Evolutionary conservation across 2,888 invertebrate genomes (phyloP), one percentile per base, ranked within the genome.

Genomic region (Drosophila macrospina): DNA sequence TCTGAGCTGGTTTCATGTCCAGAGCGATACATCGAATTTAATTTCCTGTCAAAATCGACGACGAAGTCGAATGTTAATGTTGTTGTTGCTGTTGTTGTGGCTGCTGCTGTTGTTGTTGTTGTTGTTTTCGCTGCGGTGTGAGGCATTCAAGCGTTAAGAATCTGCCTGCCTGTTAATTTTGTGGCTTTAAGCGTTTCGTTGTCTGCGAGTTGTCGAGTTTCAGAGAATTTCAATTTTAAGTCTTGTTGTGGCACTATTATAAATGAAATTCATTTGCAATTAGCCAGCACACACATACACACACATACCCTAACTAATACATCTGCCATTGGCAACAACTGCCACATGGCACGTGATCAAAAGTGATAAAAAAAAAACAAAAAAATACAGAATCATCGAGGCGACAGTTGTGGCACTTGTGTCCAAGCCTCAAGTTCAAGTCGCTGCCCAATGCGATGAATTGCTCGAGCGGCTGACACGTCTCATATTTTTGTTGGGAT

Each of bases 1-100:
- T 11, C 44, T 34, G 16, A 15, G 30, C 37, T 37, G 41, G 32
- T 41, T 48, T 64, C 57, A 36, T 65, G 56, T 75, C 59, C 60
- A 59, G 59, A 62, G 74, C 80, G 79, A 88, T 87, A 87, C 79
- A 88, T 87, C 83, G 88, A 89, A 89, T 86, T 89, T 88, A 89
- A 90, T 89, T 89, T 89, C 90, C 90, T 90, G 89, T 89, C 90
- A 83, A 90, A 89, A 87, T 86, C 88, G 86, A 82, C 67, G 74
- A 67, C 44, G 73, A 50, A 51, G 48, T 44, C 36, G 47, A 28
- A 32, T 32, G 11, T 36, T 50, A 51, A 47, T 44, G 56, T 41
- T 54, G 48, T 52, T 63, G 47, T 26, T 55, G 48, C 37, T 52
- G 57, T 42, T 65, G 69, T 36, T 64, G 45, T 10, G 61, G 61